These are phyloP conservation scores for Nymphalis io DNA, from an alignment of 1,140 invertebrate species.

Conservation along the genomic window DNA sequence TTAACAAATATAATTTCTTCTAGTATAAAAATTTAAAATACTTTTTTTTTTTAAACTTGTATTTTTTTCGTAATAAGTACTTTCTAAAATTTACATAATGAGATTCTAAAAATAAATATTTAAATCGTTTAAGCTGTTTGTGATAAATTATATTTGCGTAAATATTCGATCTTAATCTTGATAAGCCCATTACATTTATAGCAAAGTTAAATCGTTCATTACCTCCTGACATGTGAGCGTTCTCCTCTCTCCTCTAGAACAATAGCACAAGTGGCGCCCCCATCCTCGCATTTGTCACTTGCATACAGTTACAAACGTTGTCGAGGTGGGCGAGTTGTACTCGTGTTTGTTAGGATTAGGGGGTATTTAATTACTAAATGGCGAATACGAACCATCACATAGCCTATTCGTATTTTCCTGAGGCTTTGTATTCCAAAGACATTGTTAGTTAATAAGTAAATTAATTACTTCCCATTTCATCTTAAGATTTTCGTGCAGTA, in stretches of 20 bases:
- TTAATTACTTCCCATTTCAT: background rate
- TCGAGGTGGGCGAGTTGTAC: slow-evolving; percentile 16
- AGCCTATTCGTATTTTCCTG: too few species aligned
- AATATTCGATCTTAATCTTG: background rate
- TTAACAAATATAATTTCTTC: too few species aligned
- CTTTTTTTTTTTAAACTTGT: too few species aligned
- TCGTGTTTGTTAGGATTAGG: slow-evolving; percentile 7
- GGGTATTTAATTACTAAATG: slow-evolving; percentile 11
- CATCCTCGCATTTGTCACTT: slow-evolving; percentile 35
- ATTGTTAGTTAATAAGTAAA: background rate
- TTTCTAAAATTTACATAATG: too few species aligned
- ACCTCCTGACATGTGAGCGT: slow-evolving; percentile 20
- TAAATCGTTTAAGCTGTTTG: too few species aligned
- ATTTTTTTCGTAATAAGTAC: too few species aligned
- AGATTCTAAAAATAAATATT: too few species aligned
- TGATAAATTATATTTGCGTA: background rate
- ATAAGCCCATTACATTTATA: background rate
- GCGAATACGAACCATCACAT: background rate
- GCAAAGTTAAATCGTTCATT: slow-evolving; percentile 18
- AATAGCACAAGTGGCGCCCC: slow-evolving; percentile 10
- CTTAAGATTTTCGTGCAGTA: too few species aligned
- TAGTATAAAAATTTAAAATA: too few species aligned
- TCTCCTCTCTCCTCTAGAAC: slow-evolving; percentile 21
- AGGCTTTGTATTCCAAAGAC: slow-evolving; percentile 2
- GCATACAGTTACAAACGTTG: slow-evolving; percentile 41